Evolutionary conservation across 2,113 vertebrate genomes (phyloP).

Genomic region (Acrocephalus arundinaceus): DNA sequence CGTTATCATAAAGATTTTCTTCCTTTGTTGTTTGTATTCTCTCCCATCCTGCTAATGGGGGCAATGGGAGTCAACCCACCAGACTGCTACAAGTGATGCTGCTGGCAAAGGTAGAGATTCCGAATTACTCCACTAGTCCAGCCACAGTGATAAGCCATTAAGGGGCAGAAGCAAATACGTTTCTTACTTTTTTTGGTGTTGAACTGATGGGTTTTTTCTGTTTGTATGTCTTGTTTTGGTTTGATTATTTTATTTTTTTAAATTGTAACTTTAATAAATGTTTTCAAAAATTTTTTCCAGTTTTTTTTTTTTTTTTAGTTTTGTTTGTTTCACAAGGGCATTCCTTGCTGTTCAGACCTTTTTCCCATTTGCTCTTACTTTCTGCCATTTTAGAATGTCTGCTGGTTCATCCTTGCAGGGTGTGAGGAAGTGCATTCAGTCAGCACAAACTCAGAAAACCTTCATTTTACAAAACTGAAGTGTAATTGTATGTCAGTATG

Average conservation of each 20-base stretch:
- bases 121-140: not conserved
- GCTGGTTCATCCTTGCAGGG: not conserved
- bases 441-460: not conserved
- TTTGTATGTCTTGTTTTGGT: not conserved
- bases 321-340: not conserved
- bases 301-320: not conserved
- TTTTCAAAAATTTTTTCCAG: not conserved
- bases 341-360: not conserved
- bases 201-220: fast-evolving
- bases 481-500: not conserved
- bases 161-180: not conserved
- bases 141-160: not conserved
- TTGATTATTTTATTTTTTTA: not conserved
- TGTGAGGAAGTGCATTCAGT: not conserved
- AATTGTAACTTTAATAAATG: not conserved
- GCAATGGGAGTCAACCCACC: not conserved
- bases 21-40: not conserved
- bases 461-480: not conserved
- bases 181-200: not conserved
- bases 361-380: not conserved
- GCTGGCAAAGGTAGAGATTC: not conserved
- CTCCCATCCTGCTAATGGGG: not conserved
- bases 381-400: not conserved
- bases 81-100: not conserved
- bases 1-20: fast-evolving